Evolutionary conservation across 2,888 invertebrate species (phyloP), one percentile per base, ranked within the genome.

Genomic region (Sclerodermus sp.): DNA sequence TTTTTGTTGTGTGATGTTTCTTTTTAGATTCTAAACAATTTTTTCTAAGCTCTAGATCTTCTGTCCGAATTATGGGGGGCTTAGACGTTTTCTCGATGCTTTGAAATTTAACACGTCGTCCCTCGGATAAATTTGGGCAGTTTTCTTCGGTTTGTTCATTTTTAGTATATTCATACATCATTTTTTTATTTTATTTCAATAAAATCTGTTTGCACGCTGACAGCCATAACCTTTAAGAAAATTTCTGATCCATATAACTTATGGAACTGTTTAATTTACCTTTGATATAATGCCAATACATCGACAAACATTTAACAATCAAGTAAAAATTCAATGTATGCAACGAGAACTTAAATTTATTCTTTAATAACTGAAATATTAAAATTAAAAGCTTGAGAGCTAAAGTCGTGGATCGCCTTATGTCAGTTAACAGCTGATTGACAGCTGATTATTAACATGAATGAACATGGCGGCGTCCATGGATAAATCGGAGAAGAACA

Each of bases 401-500:
- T 23, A 23, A 23, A 23, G 8, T 23, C 23, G 23, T 8, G 8
- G 23, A 5, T 23, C n/a, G n/a, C n/a, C n/a, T n/a, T n/a, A n/a
- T n/a, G 3, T 34, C 34, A 12, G 6, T 13, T 34, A 3, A 34
- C n/a, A n/a, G 34, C 34, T 34, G 34, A 34, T 13, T 34, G 34
- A 34, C 34, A 34, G 34, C 34, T 34, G 34, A 12, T 34, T 34
- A 13, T 34, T 34, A 34, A 42, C 42, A 30, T 42, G 34, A 34
- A 3, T 16, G 47, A 74, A 74, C 66, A 77, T 76, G 77, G 76
- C 76, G 74, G 71, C 73, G 60, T 71, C 79, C 68, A 73, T 74
- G 56, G 68, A 67, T 48, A 70, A 72, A 47, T 67, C 70, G 49
- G 67, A 63, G 55, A 71, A 74, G 66, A 67, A 67, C 52, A 72